Evolutionary conservation across 2,888 invertebrate genomes (phyloP), one percentile per base, ranked within the genome.

Genomic region (Prosopocoilus inquinatus): DNA sequence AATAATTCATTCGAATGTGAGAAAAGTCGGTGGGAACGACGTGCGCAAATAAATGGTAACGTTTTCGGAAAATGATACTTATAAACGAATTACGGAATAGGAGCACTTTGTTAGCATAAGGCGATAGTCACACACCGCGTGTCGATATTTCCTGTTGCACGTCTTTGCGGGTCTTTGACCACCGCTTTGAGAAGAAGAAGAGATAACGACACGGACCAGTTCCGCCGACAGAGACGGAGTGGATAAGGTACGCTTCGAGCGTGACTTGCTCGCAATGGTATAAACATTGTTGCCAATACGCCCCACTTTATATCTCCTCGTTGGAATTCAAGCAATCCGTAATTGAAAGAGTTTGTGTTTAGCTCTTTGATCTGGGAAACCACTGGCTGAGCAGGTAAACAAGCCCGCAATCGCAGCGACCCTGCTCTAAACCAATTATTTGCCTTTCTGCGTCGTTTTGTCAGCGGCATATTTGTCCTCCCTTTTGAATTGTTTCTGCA

Each of bases 151-250:
- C 70, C 71, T 71, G 70, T 70, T 69, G 64, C 33, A 63, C 64
- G 64, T 67, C 69, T 68, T 65, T 58, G 64, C 66, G 67, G 71
- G 70, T 70, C 71, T 71, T 71, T 71, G 70, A 71, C 71, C 70
- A 47, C 35, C 47, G 47, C 47, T 12, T 15, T 9, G 16, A 41
- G 41, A 41, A 11, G 41, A 38, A 38, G 35, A 41, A 41, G 41
- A 11, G 16, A 16, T 15, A 41, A 15, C 13, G 41, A 41, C 41
- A 41, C 41, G 41, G 41, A 16, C 41, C 41, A 41, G 41, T 41
- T 41, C 41, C 41, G 41, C 41, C 41, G 41, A 41, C 41, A 28
- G 20, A 28, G 20, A 28, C 43, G 43, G 34, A 47, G 35, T 47
- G 47, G 35, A 33, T 35, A 33, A 32, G 47, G 47, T 33, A 47